Conservation (phyloP, 2,888 invertebrate genomes). For the Rhabditophanes sp. region DNA sequence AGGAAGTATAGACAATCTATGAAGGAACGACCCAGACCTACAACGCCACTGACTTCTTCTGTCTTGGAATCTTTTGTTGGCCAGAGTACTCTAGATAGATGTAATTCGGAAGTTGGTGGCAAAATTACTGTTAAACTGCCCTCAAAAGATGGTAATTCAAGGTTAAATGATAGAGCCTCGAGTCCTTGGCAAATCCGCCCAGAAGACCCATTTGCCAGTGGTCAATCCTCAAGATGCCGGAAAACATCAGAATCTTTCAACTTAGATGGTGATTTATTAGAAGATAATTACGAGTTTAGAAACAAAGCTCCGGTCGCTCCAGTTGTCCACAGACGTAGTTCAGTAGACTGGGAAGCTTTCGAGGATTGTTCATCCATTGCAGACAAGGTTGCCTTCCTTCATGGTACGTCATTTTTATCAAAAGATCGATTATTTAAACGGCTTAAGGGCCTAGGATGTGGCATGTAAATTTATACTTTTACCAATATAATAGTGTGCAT, state of each 20-base stretch:
- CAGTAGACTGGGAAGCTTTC: conserved; percentile 41
- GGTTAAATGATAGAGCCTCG: too few relatives aligned
- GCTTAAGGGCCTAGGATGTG: too few relatives aligned
- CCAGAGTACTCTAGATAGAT: too few relatives aligned
- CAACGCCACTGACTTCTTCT: conserved; percentile 24
- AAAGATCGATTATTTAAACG: too few relatives aligned
- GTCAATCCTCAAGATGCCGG: too few relatives aligned
- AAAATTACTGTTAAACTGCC: conserved; percentile 16
- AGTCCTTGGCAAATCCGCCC: conserved; percentile 22
- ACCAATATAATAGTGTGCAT: too few relatives aligned
- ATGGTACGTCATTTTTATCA: too few relatives aligned
- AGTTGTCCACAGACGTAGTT: conserved; percentile 33
- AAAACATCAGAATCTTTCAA: conserved; percentile 3
- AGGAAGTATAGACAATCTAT: conserved; percentile 21
- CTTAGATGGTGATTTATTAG: conserved; percentile 28
- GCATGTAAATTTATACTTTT: too few relatives aligned
- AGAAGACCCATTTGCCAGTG: background rate
- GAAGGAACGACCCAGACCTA: conserved; percentile 25
- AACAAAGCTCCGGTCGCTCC: conserved; percentile 36
- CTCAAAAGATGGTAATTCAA: conserved; percentile 6
- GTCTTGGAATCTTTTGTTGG: conserved; percentile 9
- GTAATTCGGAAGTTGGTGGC: conserved; percentile 11
- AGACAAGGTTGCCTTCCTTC: too few relatives aligned
- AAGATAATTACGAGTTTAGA: conserved; percentile 29
- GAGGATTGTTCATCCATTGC: too few relatives aligned